Evolutionary conservation across 1,140 invertebrate genomes (phyloP), one percentile per base, ranked within the genome.

Genomic region (Sarcophaga bullata): DNA sequence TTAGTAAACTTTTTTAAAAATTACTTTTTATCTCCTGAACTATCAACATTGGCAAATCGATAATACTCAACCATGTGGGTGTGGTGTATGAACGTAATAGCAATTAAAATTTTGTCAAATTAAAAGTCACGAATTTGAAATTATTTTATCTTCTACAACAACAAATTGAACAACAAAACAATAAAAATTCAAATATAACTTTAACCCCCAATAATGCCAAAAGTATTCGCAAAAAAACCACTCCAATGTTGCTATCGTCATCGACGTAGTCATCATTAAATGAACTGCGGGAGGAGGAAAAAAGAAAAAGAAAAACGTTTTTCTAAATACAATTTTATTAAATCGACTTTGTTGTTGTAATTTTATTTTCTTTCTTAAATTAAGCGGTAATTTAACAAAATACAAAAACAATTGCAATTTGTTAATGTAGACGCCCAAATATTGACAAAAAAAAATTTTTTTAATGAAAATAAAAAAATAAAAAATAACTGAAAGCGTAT

Each of bases 31-130:
- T 37, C 25, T 37, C 25, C 25, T 37, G 1, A 37, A 37, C 1
- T 37, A 37, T 37, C 25, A 37, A 37, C 4, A 37, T n/a, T n/a
- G n/a, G n/a, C n/a, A n/a, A n/a, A n/a, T n/a, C n/a, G n/a, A n/a
- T n/a, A n/a, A n/a, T n/a, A n/a, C n/a, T n/a, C n/a, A n/a, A n/a
- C n/a, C n/a, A n/a, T n/a, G n/a, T n/a, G n/a, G n/a, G n/a, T n/a
- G n/a, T n/a, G n/a, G n/a, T n/a, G n/a, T n/a, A n/a, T 37, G 25
- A 4, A 37, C n/a, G 62, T 68, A 68, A 68, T 68, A 68, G 19
- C 62, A 68, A 68, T 68, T 68, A 68, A 68, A 68, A 68, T 68
- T n/a, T 68, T 68, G 62, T 68, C 62, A 68, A 68, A 68, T 68
- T 68, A 68, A 68, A 68, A 68, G 62, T 68, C 62, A 68, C 62